These are phyloP conservation scores for Ornithorhynchus anatinus DNA, from an alignment of 2,113 vertebrate species.

Conservation along the genomic window DNA sequence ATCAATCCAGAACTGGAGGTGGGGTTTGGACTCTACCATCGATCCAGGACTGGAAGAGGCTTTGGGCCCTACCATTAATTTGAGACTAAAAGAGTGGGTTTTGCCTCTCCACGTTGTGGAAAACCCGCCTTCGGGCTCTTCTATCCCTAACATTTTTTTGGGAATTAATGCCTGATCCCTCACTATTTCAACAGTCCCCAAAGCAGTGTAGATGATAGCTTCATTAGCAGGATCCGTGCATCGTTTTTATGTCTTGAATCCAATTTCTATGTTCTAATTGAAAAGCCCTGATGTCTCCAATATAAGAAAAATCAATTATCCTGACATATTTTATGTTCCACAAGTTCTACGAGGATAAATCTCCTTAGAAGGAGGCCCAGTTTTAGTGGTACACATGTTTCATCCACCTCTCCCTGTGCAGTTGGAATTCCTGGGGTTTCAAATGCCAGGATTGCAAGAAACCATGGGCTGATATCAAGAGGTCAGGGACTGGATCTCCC, in stretches of 20 bases:
- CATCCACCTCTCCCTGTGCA: background rate
- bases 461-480: no score
- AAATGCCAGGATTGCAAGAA: no score
- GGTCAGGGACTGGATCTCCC: no score
- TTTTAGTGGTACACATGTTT: background rate
- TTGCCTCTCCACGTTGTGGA: no score
- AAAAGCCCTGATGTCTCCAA: background rate
- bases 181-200: background rate
- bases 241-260: background rate
- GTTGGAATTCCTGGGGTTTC: no score
- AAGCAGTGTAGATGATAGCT: background rate
- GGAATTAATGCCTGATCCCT: background rate
- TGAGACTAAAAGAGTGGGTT: no score
- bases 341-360: background rate
- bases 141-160: background rate
- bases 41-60: no score
- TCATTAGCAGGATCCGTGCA: background rate
- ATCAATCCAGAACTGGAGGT: no score
- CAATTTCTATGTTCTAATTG: constrained; percentile 1
- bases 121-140: background rate
- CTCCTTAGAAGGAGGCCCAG: background rate
- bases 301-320: background rate
- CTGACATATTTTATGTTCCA: background rate
- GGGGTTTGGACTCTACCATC: no score
- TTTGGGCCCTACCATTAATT: no score